A percentile compares a stretch with the other conserved stretches of the same genome.
These are phyloP conservation scores for Saccopteryx bilineata DNA, from an alignment of 2,113 vertebrate species.

Conservation along the genomic window DNA sequence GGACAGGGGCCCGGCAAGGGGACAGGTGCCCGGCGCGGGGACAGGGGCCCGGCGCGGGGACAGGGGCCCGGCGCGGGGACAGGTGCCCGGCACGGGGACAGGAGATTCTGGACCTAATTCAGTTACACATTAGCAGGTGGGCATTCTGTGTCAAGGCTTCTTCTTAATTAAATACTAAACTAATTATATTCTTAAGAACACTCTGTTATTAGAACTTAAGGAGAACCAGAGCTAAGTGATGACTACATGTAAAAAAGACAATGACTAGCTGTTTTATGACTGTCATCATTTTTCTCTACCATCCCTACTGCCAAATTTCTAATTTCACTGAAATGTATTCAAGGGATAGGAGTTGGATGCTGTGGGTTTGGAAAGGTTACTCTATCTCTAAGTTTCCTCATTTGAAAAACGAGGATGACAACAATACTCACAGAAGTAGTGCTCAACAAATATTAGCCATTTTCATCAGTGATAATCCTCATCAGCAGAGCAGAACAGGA, in stretches of 20 bases:
- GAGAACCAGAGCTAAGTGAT: neutral
- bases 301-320: neutral
- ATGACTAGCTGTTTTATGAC: neutral
- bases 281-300: neutral
- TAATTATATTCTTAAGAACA: neutral
- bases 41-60: too few species aligned
- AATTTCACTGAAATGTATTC: neutral
- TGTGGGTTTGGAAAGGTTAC: neutral
- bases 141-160: neutral
- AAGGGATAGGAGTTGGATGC: neutral
- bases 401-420: neutral
- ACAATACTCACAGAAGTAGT: neutral
- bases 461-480: neutral
- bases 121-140: too few species aligned
- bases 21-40: neutral
- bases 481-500: neutral
- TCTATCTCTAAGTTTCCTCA: neutral
- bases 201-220: neutral
- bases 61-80: too few species aligned
- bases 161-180: neutral
- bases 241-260: neutral
- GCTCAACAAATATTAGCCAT: neutral
- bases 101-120: neutral
- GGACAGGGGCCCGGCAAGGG: neutral
- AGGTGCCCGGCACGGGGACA: neutral